A percentile compares a stretch with the other conserved stretches of the same genome.
phyloP scores from a whole-genome alignment of 2,888 invertebrate genomes.

The Drosophila mettleri region DNA sequence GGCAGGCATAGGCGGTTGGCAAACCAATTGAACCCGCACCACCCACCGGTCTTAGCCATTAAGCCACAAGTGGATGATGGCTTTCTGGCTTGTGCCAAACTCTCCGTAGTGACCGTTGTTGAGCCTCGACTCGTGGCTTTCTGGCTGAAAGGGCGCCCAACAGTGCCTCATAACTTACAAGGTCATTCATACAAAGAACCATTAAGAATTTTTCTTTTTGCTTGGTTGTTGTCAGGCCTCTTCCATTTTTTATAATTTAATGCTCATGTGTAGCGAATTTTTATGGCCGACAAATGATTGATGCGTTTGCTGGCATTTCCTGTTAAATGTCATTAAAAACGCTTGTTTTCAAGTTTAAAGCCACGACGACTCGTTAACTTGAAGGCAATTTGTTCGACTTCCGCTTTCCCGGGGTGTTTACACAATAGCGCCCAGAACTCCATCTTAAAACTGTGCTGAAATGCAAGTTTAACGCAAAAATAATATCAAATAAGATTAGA shows the following conservation, averaged over 20 bases:
- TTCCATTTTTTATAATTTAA: slow-evolving; percentile 59
- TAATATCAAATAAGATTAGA: slow-evolving; percentile 82
- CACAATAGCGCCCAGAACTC: slow-evolving; percentile 24
- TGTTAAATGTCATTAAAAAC: slow-evolving; percentile 77
- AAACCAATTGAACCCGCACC: slow-evolving; percentile 53
- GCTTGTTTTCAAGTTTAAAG: slow-evolving; percentile 56
- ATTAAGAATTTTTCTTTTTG: slow-evolving; percentile 59
- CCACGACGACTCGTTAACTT: slow-evolving; percentile 34
- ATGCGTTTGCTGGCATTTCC: slow-evolving; percentile 73
- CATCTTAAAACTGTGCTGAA: slow-evolving; percentile 64
- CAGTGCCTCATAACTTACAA: slow-evolving; percentile 74
- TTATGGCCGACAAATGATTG: slow-evolving; percentile 82
- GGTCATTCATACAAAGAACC: slow-evolving; percentile 73
- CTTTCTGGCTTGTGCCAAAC: slow-evolving; percentile 9
- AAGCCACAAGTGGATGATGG: slow-evolving; percentile 60
- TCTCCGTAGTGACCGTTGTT: slow-evolving; percentile 66
- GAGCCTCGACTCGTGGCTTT: slow-evolving; percentile 52
- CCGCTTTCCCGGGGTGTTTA: slow-evolving; percentile 13
- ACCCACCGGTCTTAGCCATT: slow-evolving; percentile 32
- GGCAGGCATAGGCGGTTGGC: slow-evolving; percentile 19
- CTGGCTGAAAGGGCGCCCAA: slow-evolving; percentile 57
- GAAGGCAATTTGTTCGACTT: slow-evolving; percentile 51
- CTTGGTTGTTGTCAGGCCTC: slow-evolving; percentile 15
- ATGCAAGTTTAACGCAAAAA: slow-evolving; percentile 79
- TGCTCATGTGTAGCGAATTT: slow-evolving; percentile 81